A percentile compares a stretch with the other conserved stretches of the same genome.
Conservation (phyloP, 2,113 vertebrate species). For the Suricata suricatta region DNA sequence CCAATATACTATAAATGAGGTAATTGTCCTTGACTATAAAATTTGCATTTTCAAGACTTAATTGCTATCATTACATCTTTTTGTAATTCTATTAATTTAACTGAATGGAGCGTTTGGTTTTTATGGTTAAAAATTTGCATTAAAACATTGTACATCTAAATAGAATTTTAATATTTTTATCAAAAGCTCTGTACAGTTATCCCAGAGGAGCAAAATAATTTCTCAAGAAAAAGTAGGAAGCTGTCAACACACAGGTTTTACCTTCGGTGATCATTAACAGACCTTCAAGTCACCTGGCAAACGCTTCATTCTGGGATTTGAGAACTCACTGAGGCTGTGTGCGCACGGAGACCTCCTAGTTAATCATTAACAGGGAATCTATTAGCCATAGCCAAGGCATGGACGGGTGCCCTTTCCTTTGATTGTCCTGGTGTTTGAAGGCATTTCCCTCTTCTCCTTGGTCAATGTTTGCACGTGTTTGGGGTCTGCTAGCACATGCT, state of each 20-base stretch:
- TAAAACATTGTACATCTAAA: conserved; percentile 95
- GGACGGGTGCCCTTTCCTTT: background rate
- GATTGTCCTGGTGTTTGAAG: background rate
- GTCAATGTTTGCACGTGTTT: background rate
- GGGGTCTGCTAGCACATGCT: background rate
- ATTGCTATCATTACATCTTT: conserved; percentile 99
- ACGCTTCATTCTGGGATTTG: conserved; percentile 35
- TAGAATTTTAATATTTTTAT: conserved; percentile 91
- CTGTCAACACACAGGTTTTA: conserved; percentile 82
- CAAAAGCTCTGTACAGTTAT: conserved; percentile 81
- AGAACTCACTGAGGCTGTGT: background rate
- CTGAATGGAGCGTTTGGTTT: conserved; percentile 98
- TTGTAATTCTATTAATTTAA: conserved; percentile 99
- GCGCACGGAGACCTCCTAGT: background rate
- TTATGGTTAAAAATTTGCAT: conserved; percentile 99
- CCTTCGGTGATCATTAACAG: conserved; percentile 80
- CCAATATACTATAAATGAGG: conserved; percentile 99
- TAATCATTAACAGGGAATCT: conserved; percentile 67
- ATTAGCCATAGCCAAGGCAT: background rate
- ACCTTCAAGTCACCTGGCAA: conserved; percentile 70
- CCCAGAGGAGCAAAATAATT: conserved; percentile 83
- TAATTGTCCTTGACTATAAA: conserved; percentile 99
- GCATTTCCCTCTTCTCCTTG: background rate
- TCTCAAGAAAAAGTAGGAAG: conserved; percentile 78
- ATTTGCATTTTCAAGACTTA: conserved; percentile 99